Base-by-base conservation (phyloP, 1,140 invertebrate species). In the Helicoverpa armigera region DNA sequence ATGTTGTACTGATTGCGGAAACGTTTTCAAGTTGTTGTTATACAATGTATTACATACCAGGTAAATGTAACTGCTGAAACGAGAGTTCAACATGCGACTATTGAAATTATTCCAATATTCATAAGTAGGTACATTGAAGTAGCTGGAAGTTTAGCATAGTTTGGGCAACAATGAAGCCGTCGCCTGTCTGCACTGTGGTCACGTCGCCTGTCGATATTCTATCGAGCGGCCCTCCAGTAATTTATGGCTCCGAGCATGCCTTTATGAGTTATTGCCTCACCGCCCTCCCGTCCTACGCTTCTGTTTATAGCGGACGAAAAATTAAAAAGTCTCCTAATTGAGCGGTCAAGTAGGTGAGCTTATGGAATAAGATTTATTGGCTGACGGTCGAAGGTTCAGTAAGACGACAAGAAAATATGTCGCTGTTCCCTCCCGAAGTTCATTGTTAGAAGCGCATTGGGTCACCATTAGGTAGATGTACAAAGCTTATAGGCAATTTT, bases 161-260 rank as follows among this genome's bases (percentile, higher is more conserved):
- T 13, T 60, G 18, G 2, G 23, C 16, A 23, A 31, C 58, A 61
- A 61, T 50, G 65, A 69, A 69, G 18, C 1, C 23, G 43, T n/a
- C 11, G 11, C 10, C 7, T 50, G 65, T 51, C 65, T 18, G 50
- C 77, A 58, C 23, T 54, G 69, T 51, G 82, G 82, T 80, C 82
- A 83, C 82, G 82, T 83, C 43, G 65, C 79, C 79, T 83, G 79
- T 83, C 82, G 82, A 83, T 83, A 83, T 83, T 83, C 82, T 83
- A 83, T 83, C 82, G 79, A 50, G 65, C 43, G 77, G 70, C 77
- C 54, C 81, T 82, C 74, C 31, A 13, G 67, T 81, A 82, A 83
- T 83, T 83, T 83, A 83, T 81, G 67, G 58, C 80, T 79, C 74
- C 78, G 72, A 54, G 65, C 65, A 82, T 63, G 58, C 82, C 58